These are phyloP conservation scores for Ctenosaura bakeri DNA, from an alignment of 2,797 vertebrate genomes.

Conservation along the genomic window DNA sequence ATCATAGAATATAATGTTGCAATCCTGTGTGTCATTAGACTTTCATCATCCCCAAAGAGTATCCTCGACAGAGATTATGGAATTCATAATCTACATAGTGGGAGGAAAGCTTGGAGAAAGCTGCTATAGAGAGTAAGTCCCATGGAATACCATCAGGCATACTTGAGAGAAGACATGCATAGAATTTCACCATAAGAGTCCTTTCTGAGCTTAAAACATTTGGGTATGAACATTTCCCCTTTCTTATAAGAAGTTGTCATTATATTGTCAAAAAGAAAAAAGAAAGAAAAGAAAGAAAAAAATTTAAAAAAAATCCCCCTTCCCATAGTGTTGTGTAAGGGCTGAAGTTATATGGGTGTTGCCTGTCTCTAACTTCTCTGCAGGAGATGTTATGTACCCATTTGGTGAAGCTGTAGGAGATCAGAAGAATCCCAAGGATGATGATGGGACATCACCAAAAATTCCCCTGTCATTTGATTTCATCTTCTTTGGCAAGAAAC, in stretches of 20 bases:
- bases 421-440: constrained; percentile 13
- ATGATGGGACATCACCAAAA: constrained; percentile 51
- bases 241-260: not conserved
- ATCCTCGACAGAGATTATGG: not conserved
- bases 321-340: no score
- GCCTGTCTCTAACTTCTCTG: not conserved
- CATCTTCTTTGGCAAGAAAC: constrained; percentile 35
- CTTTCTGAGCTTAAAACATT: not conserved
- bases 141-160: not conserved
- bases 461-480: not conserved
- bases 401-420: constrained; percentile 50
- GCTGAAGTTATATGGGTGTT: not conserved
- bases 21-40: not conserved
- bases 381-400: constrained; percentile 49
- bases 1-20: not conserved
- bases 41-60: not conserved
- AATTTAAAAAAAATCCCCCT: not conserved
- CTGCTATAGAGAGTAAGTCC: not conserved
- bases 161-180: not conserved
- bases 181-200: not conserved
- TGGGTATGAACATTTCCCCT: not conserved
- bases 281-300: not conserved
- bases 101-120: no score
- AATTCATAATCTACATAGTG: no score
- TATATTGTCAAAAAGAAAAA: no score